phyloP scores from a whole-genome alignment of 2,888 invertebrate genomes.

The Ornithoptera priamus region DNA sequence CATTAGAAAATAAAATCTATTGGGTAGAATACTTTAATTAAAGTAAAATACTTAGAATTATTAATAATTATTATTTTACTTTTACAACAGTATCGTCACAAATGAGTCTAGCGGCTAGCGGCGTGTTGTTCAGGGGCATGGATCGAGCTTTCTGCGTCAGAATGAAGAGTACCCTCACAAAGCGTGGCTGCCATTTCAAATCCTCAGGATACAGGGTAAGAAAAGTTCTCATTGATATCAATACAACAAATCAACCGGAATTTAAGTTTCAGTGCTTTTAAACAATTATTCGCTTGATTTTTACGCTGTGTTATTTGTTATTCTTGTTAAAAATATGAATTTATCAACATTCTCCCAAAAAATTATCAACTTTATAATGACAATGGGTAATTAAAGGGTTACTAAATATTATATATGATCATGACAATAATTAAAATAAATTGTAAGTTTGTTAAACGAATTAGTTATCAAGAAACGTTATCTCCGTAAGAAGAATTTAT shows the following conservation, averaged over 20 bases:
- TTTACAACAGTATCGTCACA: conserved; percentile 86
- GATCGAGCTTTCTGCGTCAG: conserved; percentile 96
- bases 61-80: conserved; percentile 2
- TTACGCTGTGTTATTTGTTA: background rate
- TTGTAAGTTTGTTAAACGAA: background rate
- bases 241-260: background rate
- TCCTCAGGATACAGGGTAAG: conserved; percentile 97
- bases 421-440: background rate
- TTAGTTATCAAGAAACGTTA: conserved; percentile 17
- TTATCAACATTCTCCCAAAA: background rate
- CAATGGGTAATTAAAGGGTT: background rate
- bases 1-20: too few relatives aligned
- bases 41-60: too few relatives aligned
- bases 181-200: conserved; percentile 97
- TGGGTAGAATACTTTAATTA: too few relatives aligned
- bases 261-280: background rate
- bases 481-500: conserved; percentile 38
- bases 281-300: too few relatives aligned
- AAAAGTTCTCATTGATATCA: conserved; percentile 8
- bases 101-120: conserved; percentile 87
- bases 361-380: background rate
- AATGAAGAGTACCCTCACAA: conserved; percentile 98
- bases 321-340: too few relatives aligned
- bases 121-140: conserved; percentile 88
- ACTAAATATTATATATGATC: too few relatives aligned